Evolutionary conservation across 2,797 vertebrate species (phyloP).

Genomic region (Rallus crepitans): DNA sequence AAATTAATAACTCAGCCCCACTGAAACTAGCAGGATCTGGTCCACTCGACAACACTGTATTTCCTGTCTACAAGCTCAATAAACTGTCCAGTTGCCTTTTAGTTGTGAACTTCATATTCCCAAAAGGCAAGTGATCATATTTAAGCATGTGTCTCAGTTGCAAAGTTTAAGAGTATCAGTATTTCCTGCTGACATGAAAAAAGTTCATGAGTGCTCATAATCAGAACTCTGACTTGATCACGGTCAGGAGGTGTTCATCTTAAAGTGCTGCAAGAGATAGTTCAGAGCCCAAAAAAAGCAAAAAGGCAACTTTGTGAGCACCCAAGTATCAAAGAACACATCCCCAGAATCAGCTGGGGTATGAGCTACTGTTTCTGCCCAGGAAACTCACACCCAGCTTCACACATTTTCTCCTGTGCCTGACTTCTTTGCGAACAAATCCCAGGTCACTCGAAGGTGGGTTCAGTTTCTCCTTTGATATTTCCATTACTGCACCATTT

Average conservation of each 20-base stretch:
- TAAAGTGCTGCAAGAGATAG: not conserved
- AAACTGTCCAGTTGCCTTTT: not conserved
- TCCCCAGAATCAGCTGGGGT: not conserved
- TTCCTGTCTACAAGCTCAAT: not conserved
- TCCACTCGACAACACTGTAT: accelerated
- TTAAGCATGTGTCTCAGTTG: accelerated
- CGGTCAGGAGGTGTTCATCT: not conserved
- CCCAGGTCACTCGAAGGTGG: not conserved
- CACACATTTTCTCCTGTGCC: not conserved
- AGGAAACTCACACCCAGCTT: not conserved
- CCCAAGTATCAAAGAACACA: not conserved
- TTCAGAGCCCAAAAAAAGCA: not conserved
- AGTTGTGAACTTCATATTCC: not conserved
- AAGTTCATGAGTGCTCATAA: not conserved
- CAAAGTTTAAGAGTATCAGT: not conserved
- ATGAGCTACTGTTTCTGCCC: not conserved
- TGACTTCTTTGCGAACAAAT: not conserved
- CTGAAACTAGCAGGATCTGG: not conserved
- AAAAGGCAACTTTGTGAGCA: accelerated
- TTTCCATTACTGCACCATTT: not conserved
- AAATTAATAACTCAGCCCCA: not conserved
- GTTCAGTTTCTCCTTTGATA: not conserved
- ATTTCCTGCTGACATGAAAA: not conserved
- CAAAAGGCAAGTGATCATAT: accelerated
- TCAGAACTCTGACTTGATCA: not conserved